Evolutionary conservation across 2,888 invertebrate species (phyloP).

Genomic region (Zygothrica quintamaculata): DNA sequence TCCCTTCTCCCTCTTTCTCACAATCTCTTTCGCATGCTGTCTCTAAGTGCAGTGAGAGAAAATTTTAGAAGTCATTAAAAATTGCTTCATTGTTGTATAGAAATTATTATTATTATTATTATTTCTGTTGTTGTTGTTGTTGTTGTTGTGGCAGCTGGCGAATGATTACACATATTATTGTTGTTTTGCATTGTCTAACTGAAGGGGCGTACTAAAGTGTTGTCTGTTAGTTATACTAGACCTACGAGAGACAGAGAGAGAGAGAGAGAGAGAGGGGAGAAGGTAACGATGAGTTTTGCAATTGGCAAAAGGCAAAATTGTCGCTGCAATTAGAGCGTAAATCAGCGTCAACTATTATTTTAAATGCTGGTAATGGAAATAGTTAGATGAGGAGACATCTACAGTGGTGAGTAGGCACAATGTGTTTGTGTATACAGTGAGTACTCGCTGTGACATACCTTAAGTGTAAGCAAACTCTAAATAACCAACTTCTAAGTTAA

Average conservation of each 20-base stretch:
- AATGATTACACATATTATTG: conserved; percentile 60
- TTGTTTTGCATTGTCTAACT: conserved; percentile 32
- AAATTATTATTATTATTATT: conserved; percentile 5
- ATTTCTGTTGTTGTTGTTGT: conserved; percentile 23
- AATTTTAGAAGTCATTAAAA: conserved; percentile 64
- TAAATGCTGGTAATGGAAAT: neutral
- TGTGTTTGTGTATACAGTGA: too few relatives aligned
- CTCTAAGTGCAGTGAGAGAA: too few relatives aligned
- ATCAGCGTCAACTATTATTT: conserved; percentile 17
- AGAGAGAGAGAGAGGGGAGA: neutral
- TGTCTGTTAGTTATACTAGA: neutral
- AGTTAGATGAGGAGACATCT: too few relatives aligned
- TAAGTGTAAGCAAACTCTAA: too few relatives aligned
- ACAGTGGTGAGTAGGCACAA: too few relatives aligned
- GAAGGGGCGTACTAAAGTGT: conserved; percentile 41
- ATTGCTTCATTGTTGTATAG: conserved; percentile 50
- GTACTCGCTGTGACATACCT: too few relatives aligned
- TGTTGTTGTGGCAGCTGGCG: conserved; percentile 43
- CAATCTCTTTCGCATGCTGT: conserved; percentile 11
- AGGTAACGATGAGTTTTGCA: neutral
- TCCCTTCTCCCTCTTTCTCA: neutral
- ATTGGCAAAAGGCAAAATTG: conserved; percentile 9
- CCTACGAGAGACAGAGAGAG: too few relatives aligned
- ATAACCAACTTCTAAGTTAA: too few relatives aligned
- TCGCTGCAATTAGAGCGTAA: conserved; percentile 48